Percentiles rank a stretch among this genome's conserved stretches.
Evolutionary conservation across 2,113 vertebrate species (phyloP).

Genomic region (Hippocampus barbouri): DNA sequence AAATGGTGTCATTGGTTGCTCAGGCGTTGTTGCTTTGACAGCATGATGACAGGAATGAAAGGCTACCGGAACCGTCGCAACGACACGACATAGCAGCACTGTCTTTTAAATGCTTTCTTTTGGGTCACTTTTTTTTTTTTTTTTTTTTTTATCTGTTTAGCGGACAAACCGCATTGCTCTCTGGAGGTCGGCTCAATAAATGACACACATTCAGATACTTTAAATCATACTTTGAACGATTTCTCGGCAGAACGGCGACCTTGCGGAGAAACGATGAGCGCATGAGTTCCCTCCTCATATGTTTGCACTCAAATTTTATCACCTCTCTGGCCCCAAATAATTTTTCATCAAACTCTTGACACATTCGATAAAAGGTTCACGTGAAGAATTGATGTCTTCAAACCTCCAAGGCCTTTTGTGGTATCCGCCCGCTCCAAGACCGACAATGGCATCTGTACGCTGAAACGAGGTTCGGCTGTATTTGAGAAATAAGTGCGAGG

Average conservation of each 20-base stretch:
- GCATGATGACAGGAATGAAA: no score
- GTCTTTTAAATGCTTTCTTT: conserved; percentile 25
- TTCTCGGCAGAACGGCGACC: conserved; percentile 42
- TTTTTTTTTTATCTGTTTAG: conserved; percentile 30
- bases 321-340: conserved; percentile 44
- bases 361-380: conserved; percentile 40
- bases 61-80: no score
- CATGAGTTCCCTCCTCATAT: conserved; percentile 42
- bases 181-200: conserved; percentile 40
- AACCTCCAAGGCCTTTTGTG: conserved; percentile 23
- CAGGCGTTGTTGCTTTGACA: no score
- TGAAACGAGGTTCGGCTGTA: conserved; percentile 6
- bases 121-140: not conserved
- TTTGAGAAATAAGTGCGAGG: conserved; percentile 15
- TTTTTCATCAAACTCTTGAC: conserved; percentile 47
- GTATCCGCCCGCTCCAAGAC: conserved; percentile 16
- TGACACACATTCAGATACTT: conserved; percentile 39
- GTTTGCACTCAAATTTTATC: conserved; percentile 55
- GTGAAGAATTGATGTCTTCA: conserved; percentile 30
- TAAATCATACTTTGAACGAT: conserved; percentile 38
- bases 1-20: no score
- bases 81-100: no score
- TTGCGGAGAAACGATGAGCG: conserved; percentile 41
- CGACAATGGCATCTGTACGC: conserved; percentile 32
- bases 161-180: conserved; percentile 31